These are phyloP conservation scores for Nycticorax nycticorax DNA, from an alignment of 2,113 vertebrate genomes.

Conservation along the genomic window DNA sequence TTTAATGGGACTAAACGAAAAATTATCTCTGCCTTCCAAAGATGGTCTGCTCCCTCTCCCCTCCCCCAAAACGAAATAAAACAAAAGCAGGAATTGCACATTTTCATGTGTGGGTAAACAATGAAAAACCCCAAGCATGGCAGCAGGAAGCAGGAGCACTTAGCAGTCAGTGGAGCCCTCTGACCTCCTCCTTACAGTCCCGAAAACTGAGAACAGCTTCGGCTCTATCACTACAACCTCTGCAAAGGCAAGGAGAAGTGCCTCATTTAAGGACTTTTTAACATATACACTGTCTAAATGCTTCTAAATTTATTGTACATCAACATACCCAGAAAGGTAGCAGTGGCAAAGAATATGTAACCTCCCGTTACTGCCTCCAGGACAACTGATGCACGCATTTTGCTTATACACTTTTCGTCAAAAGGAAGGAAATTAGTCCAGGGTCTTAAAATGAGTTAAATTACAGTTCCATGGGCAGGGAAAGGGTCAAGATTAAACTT, in stretches of 20 bases:
- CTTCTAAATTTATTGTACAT: not conserved
- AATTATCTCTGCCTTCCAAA: not conserved
- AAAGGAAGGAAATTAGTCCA: not conserved
- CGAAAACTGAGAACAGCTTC: not conserved
- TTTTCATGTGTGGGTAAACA: conserved; percentile 33
- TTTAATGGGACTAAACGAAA: not conserved
- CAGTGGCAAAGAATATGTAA: not conserved
- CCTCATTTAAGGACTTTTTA: not conserved
- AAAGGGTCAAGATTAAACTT: not conserved
- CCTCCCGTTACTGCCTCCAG: not conserved
- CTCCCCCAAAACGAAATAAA: not conserved
- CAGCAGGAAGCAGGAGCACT: conserved; percentile 48
- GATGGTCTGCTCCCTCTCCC: not conserved
- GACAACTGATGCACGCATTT: not conserved
- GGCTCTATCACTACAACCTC: not conserved
- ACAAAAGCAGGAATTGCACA: conserved; percentile 51
- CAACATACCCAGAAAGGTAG: fast-evolving
- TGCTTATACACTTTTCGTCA: not conserved
- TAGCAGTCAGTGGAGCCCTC: not conserved
- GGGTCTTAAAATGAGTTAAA: not conserved
- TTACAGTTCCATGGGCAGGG: not conserved
- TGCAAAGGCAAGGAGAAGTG: not conserved
- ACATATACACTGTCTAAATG: not conserved
- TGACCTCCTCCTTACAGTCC: not conserved
- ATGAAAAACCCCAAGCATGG: not conserved